These are phyloP conservation scores for Drosophila merina DNA, from an alignment of 2,888 invertebrate species.

Conservation along the genomic window DNA sequence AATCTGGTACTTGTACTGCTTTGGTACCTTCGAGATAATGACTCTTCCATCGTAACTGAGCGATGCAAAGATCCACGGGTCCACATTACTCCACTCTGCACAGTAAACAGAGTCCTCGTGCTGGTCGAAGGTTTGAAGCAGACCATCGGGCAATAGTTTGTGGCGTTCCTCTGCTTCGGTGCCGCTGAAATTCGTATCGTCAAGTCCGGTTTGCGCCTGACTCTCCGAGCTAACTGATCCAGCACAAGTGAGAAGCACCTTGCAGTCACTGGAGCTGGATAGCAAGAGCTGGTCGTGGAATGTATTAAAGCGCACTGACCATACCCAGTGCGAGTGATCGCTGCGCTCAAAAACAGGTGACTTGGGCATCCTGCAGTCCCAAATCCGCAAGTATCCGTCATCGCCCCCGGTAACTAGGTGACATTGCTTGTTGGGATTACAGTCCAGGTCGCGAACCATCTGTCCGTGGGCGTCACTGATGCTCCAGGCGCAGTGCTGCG, in stretches of 20 bases:
- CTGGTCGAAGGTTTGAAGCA: slow-evolving; percentile 95
- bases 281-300: slow-evolving; percentile 98
- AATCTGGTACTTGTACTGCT: slow-evolving; percentile 96
- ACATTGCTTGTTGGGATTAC: slow-evolving; percentile 99
- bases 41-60: slow-evolving; percentile 97
- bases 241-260: slow-evolving; percentile 94
- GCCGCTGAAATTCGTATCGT: slow-evolving; percentile 31
- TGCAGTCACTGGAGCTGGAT: slow-evolving; percentile 97
- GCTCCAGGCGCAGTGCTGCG: slow-evolving; percentile 90
- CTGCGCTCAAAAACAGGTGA: slow-evolving; percentile 91
- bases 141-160: slow-evolving; percentile 89
- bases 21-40: slow-evolving; percentile 96
- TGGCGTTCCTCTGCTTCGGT: slow-evolving; percentile 57
- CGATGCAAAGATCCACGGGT: slow-evolving; percentile 99
- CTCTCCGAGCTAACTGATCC: slow-evolving; percentile 93
- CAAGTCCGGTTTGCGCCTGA: slow-evolving; percentile 20
- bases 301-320: slow-evolving; percentile 97
- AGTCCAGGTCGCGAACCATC: slow-evolving; percentile 95
- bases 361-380: slow-evolving; percentile 95
- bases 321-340: slow-evolving; percentile 97
- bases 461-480: slow-evolving; percentile 95
- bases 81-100: slow-evolving; percentile 98
- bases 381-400: slow-evolving; percentile 97
- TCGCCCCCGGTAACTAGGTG: slow-evolving; percentile 97
- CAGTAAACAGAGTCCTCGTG: slow-evolving; percentile 99